phyloP scores from a whole-genome alignment of 2,797 vertebrate species.

The Masticophis lateralis region DNA sequence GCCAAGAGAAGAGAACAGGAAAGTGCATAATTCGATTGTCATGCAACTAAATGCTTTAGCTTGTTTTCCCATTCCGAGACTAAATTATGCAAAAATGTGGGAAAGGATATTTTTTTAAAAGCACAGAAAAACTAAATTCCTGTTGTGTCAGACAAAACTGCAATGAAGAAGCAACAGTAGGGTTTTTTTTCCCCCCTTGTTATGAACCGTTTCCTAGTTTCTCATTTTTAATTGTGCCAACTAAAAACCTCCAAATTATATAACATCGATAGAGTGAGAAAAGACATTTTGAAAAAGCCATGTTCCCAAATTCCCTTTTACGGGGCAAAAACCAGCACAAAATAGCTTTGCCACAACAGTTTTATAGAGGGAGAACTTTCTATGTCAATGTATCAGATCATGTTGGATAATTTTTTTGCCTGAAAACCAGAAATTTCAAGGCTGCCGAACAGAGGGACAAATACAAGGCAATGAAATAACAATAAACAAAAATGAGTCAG shows the following conservation, averaged over 20 bases:
- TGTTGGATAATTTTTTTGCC: not conserved
- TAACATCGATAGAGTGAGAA: not conserved
- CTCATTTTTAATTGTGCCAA: not conserved
- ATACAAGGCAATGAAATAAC: not conserved
- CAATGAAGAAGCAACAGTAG: not conserved
- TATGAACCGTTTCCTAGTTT: not conserved
- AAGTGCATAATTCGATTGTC: slow-evolving; percentile 19
- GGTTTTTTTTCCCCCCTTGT: not conserved
- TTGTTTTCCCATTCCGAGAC: slow-evolving; percentile 9
- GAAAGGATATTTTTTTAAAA: not conserved
- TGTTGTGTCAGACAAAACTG: not conserved
- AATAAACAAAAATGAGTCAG: not conserved
- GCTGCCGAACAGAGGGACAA: not conserved
- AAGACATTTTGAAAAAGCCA: not conserved
- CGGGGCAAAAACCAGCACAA: not conserved
- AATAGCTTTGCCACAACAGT: not conserved
- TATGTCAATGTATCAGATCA: not conserved
- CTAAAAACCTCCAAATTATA: not conserved
- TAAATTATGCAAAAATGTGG: slow-evolving; percentile 12
- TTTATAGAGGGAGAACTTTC: not conserved
- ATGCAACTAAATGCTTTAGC: slow-evolving; percentile 18
- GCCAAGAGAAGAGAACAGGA: slow-evolving; percentile 15
- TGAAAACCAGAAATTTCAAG: not conserved
- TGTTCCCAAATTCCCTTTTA: not conserved
- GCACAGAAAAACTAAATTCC: not conserved